Evolutionary conservation across 2,113 vertebrate genomes (phyloP), one percentile per base, ranked within the genome.

Genomic region (Ameiurus melas): DNA sequence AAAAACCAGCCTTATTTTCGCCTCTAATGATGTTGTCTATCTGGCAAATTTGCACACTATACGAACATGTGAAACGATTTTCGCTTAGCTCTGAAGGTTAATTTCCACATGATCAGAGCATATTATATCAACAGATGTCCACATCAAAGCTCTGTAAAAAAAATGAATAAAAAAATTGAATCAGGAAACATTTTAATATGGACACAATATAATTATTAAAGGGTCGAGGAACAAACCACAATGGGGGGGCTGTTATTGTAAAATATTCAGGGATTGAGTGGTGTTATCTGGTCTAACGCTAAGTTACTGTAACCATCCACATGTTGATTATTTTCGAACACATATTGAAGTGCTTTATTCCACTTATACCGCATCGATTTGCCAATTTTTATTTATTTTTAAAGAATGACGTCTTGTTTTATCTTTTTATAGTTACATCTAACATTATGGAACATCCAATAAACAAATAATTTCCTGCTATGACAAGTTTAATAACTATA

Each of bases 1-100:
- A 79, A 66, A 90, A 89, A 89, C 66, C 87, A 83, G 79, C 81
- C 71, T 89, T 91, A 87, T 87, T 89, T 85, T 91, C 78, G 87
- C 78, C 88, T 89, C 86, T 88, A 88, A 89, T 90, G 86, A 87
- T 84, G 83, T 80, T 80, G 86, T 84, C 79, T 89, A 89, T 64
- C 77, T 71, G 80, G 66, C 58, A 89, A 81, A 82, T 87, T 89
- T 86, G 87, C 83, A n/a, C 71, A 73, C 0, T 36, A 83, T 10
- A 57, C 47, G 85, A 79, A 78, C 55, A 55, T 82, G 57, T 84
- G 68, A 68, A 83, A 58, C 85, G 77, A 90, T 86, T 89, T 70
- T 90, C 30, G 75, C 10, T 20, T 25, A 55, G 60, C 82, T 87
- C 13, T 85, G 62, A 87, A 73, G 85, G 82, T 19, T 70, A 66